A percentile compares a stretch with the other conserved stretches of the same genome.
These are phyloP conservation scores for Globia sparganii DNA, from an alignment of 2,888 invertebrate species.

Conservation along the genomic window DNA sequence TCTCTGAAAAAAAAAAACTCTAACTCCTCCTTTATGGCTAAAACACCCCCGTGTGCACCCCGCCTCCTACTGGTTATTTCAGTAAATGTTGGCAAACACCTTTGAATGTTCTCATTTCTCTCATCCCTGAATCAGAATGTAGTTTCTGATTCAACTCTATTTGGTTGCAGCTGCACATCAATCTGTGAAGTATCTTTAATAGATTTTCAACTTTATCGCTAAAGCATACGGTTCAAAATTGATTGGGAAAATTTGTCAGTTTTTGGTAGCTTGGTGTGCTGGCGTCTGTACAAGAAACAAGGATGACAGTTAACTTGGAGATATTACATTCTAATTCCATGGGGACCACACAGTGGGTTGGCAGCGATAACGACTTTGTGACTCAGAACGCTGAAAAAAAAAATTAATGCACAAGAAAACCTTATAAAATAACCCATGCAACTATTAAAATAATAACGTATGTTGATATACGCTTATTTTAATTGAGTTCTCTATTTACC, in stretches of 20 bases:
- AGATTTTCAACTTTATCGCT: too few species aligned
- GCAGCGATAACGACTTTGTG: background rate
- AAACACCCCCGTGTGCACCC: too few species aligned
- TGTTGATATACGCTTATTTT: background rate
- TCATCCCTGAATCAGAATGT: slow-evolving; percentile 12
- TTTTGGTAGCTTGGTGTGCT: too few species aligned
- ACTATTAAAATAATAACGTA: background rate
- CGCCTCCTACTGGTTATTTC: too few species aligned
- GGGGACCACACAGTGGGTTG: background rate
- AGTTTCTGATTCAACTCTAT: background rate
- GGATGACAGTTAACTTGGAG: background rate
- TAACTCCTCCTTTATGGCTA: background rate
- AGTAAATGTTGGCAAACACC: background rate
- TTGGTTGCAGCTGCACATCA: background rate
- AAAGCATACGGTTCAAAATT: too few species aligned
- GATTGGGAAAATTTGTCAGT: too few species aligned
- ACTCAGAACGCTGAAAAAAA: slow-evolving; percentile 23
- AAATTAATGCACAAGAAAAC: background rate
- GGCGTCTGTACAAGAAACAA: background rate
- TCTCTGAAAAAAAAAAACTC: too few species aligned
- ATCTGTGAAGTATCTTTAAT: too few species aligned
- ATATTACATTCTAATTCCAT: background rate
- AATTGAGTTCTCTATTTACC: background rate
- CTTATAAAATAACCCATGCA: slow-evolving; percentile 3
- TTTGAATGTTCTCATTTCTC: background rate